These are phyloP conservation scores for Diploptera punctata DNA, from an alignment of 2,888 invertebrate genomes.

Conservation along the genomic window DNA sequence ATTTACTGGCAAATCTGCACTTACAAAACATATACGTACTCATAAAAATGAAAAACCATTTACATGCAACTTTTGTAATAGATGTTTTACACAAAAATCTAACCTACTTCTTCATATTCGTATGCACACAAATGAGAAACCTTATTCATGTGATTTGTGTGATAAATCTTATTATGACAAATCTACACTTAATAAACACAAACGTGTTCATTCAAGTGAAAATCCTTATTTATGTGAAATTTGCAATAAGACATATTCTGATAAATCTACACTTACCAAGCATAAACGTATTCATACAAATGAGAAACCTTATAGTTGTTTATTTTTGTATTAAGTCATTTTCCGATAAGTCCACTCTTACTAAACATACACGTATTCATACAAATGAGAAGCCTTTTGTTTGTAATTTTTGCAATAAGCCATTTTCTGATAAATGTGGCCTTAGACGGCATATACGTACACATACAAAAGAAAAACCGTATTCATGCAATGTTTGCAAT, in stretches of 20 bases:
- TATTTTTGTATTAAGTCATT: no score
- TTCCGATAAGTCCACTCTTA: not conserved
- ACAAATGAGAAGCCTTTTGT: not conserved
- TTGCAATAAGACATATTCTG: no score
- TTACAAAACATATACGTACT: not conserved
- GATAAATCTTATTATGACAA: not conserved
- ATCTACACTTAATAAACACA: not conserved
- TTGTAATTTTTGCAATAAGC: not conserved
- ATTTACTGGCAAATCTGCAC: not conserved
- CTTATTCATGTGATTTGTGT: not conserved
- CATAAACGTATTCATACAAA: no score
- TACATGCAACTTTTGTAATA: not conserved
- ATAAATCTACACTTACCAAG: no score
- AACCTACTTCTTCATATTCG: not conserved
- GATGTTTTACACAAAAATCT: not conserved
- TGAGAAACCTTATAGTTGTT: no score
- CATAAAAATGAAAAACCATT: not conserved
- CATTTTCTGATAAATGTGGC: not conserved
- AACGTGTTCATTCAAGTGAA: not conserved
- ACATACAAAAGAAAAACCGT: not conserved
- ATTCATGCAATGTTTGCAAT: not conserved
- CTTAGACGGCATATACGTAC: not conserved
- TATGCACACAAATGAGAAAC: not conserved
- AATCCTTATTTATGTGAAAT: not conserved
- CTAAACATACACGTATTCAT: not conserved